Base-by-base conservation (phyloP, 2,797 vertebrate species). In the Neoniphon sammara region DNA sequence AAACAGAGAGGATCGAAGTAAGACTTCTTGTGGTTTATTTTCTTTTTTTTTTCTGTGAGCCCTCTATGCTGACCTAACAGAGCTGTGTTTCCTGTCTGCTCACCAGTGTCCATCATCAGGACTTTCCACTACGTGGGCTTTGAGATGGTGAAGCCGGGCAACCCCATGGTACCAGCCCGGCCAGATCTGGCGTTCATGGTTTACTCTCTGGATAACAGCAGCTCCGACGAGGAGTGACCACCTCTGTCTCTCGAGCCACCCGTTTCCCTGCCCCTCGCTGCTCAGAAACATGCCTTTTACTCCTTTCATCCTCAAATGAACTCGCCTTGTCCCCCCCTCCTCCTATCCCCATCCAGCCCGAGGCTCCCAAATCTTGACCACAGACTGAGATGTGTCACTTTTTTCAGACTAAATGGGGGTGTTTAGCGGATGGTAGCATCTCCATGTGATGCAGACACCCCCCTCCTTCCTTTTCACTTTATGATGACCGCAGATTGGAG, bases 51-150 rank as follows among this genome's bases (percentile, higher is more conserved):
- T 14, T 3, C 8, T 36, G 36, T 36, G 36, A 9, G 10, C 11
- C 36, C 11, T 39, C 11, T 39, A 2, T 11, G 5, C 5, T 27
- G 14, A 1, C 23, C 14, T 14, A 55, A 15, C 25, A 7, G 12
- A 55, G 7, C 30, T 12, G 9, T 60, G 21, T 18, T 55, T 4
- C 27, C 5, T 8, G 2, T 65, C 52, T 30, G 23, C 54, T 54
- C 59, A 4, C n/a, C 81, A 93, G 97, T 93, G 92, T 94, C 95
- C 23, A 95, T 98, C 89, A 94, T 97, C 91, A 97, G 94, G 95
- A 97, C 96, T 2, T 97, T 98, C 93, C 96, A 96, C 93, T 98
- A 97, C 87, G 87, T 98, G 93, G 97, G 97, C 88, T 97, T 98
- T 81, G 95, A 98, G 92, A 94, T 97, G 72, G 96, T 98, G 87